Evolutionary conservation across 2,888 invertebrate species (phyloP).

Genomic region (Lasioglossum zephyrum): DNA sequence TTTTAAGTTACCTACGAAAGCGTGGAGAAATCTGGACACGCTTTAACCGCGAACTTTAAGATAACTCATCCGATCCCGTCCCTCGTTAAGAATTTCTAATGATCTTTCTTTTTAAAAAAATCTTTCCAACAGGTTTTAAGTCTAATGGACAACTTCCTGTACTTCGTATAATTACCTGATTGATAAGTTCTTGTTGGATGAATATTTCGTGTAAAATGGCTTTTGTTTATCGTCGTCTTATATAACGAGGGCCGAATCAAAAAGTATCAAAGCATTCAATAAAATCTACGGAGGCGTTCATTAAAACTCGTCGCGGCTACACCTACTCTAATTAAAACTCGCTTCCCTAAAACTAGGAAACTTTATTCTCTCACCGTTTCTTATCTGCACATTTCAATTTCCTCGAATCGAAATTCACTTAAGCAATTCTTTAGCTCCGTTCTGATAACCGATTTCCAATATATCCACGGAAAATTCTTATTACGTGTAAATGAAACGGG

Average conservation of each 20-base stretch:
- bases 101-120: background rate
- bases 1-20: background rate
- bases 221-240: background rate
- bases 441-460: slow-evolving; percentile 23
- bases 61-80: background rate
- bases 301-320: slow-evolving; percentile 34
- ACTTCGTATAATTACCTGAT: background rate
- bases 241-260: background rate
- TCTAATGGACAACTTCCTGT: background rate
- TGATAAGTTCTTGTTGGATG: background rate
- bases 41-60: background rate
- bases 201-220: background rate
- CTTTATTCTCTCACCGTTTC: slow-evolving; percentile 26
- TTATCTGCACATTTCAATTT: slow-evolving; percentile 48
- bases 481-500: slow-evolving; percentile 29
- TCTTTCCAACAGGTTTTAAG: slow-evolving; percentile 1
- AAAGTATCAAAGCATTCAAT: slow-evolving; percentile 26
- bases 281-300: slow-evolving; percentile 25
- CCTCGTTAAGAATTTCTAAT: slow-evolving; percentile 26
- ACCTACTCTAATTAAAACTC: slow-evolving; percentile 49
- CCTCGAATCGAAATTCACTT: slow-evolving; percentile 28
- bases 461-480: slow-evolving; percentile 17
- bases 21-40: background rate
- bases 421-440: slow-evolving; percentile 38
- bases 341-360: slow-evolving; percentile 24